Evolutionary conservation across 2,797 vertebrate species (phyloP), one percentile per base, ranked within the genome.

Genomic region (Mallotus villosus): DNA sequence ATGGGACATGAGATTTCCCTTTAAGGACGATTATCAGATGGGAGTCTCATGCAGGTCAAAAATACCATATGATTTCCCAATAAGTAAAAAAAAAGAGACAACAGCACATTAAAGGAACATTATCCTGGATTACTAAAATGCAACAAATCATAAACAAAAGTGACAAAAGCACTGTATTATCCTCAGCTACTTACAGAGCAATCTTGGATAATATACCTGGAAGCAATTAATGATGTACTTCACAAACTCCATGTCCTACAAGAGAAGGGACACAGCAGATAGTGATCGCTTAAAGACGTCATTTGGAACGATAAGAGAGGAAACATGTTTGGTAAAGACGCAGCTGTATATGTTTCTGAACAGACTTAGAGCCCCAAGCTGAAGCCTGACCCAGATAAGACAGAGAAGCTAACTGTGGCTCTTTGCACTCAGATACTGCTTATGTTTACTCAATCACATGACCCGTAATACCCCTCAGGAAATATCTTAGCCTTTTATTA

Each of bases 151-250:
- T 24, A 60, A 60, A 24, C 22, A 60, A 22, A 1, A 21, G 21
- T 8, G 8, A 58, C n/a, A 58, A 58, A 21, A 58, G 21, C 21
- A 58, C 57, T 21, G 57, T 2, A n/a, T 16, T 5, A 41, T 14
- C 32, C 3, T 7, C 9, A 22, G 16, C 17, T 89, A 95, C 95
- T 95, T 93, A 96, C 95, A 94, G 74, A 96, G 91, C 76, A 94
- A 94, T 86, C 93, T 94, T 66, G 95, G 95, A 78, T 95, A 96
- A 85, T 96, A 96, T 70, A 95, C 89, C 87, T 94, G 95, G 88
- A 96, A 96, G 81, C 93, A 95, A 86, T 76, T 92, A 80, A 96
- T 92, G 80, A 96, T 89, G 78, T 93, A 95, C 37, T 93, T 92
- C 70, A 96, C 91, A 87, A 95, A 94, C 76, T 95, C 93, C 90